Conservation (phyloP, 2,888 invertebrate genomes). For the Drosophila colorata region DNA sequence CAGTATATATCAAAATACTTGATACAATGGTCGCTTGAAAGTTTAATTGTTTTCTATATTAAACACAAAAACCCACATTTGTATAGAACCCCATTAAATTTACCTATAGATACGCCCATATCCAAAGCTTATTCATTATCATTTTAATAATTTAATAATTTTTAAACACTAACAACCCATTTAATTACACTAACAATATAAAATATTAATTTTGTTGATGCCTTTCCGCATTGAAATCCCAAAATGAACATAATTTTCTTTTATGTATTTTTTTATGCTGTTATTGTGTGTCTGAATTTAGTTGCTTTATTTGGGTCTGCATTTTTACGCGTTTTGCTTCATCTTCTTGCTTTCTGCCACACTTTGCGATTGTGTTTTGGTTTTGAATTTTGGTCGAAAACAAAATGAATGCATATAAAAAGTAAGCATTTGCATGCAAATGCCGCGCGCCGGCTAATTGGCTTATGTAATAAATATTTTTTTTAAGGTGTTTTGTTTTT, state of each 20-base stretch:
- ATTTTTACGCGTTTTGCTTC: slow-evolving; percentile 27
- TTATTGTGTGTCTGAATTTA: slow-evolving; percentile 44
- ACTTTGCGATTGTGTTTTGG: slow-evolving; percentile 47
- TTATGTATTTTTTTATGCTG: slow-evolving; percentile 23
- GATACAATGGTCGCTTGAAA: no score
- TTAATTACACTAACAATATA: slow-evolving; percentile 59
- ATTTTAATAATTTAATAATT: neutral
- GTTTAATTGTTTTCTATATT: no score
- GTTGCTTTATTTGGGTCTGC: slow-evolving; percentile 71
- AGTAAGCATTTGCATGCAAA: slow-evolving; percentile 76
- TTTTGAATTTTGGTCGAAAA: slow-evolving; percentile 34
- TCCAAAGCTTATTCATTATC: neutral
- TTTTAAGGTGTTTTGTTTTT: neutral
- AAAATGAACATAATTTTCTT: slow-evolving; percentile 61
- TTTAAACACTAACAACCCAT: slow-evolving; percentile 34
- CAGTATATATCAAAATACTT: no score
- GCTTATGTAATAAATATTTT: slow-evolving; percentile 69
- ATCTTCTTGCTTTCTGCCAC: slow-evolving; percentile 53
- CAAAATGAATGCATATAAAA: slow-evolving; percentile 67
- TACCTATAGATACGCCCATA: neutral
- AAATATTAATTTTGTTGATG: slow-evolving; percentile 27
- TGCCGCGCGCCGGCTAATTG: slow-evolving; percentile 62
- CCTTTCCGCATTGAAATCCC: slow-evolving; percentile 33
- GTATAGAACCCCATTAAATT: neutral
- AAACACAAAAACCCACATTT: no score